Conservation (phyloP, 2,113 vertebrate genomes). For the Microtus montanus region DNA sequence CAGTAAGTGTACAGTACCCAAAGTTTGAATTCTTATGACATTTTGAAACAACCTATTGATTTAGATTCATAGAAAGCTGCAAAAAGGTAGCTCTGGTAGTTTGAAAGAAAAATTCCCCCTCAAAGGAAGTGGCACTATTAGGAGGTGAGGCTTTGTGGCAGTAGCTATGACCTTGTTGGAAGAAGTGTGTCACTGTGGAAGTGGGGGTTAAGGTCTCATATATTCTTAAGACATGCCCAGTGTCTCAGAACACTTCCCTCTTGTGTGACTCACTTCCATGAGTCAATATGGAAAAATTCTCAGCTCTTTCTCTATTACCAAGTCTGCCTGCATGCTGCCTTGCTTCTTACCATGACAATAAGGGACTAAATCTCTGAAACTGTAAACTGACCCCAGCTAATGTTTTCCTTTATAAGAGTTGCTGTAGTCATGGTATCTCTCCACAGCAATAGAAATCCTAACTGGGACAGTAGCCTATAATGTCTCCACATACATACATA, state of each 20-base stretch:
- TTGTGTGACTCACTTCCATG: neutral
- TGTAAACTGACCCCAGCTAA: neutral
- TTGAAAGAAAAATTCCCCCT: neutral
- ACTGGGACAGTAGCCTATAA: neutral
- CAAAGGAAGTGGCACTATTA: neutral
- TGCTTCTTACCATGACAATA: neutral
- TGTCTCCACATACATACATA: fast-evolving
- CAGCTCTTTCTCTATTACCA: neutral
- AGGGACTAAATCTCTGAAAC: neutral
- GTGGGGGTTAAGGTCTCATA: neutral
- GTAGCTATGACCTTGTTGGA: neutral
- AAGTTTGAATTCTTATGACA: neutral
- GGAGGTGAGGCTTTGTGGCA: neutral
- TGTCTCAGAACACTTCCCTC: neutral
- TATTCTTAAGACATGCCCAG: neutral
- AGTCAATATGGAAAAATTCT: neutral
- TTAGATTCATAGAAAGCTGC: neutral
- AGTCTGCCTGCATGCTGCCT: neutral
- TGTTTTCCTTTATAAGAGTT: neutral
- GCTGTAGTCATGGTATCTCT: neutral
- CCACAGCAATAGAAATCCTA: neutral
- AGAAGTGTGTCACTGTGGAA: neutral
- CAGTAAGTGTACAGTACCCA: neutral
- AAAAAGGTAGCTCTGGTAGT: neutral
- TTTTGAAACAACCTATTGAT: neutral